Percentiles rank a stretch among this genome's conserved stretches.
phyloP scores from a whole-genome alignment of 2,113 vertebrate genomes.

The Gymnarchus niloticus region DNA sequence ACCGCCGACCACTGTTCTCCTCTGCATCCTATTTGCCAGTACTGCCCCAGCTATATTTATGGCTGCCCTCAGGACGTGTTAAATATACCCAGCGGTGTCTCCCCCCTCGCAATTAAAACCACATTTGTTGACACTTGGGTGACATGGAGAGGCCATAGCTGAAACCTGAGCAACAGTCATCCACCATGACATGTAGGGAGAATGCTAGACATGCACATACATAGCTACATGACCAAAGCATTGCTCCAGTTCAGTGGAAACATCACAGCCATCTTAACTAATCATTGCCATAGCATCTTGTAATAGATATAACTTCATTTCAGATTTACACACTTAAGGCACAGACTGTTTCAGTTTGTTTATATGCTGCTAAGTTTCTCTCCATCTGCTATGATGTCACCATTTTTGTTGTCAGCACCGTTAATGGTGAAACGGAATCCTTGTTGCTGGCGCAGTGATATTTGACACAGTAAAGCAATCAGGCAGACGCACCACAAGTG shows the following conservation, averaged over 20 bases:
- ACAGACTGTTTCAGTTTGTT: background rate
- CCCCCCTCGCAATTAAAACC: constrained; percentile 33
- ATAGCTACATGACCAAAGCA: background rate
- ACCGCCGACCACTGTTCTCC: background rate
- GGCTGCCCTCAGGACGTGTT: constrained; percentile 29
- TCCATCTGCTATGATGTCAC: background rate
- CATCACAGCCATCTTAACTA: too few species aligned
- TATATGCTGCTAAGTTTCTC: too few species aligned
- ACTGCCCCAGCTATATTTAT: constrained; percentile 8
- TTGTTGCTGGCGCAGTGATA: background rate
- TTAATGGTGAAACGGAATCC: background rate
- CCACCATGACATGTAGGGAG: background rate
- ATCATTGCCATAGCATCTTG: too few species aligned
- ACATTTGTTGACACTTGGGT: constrained; percentile 29
- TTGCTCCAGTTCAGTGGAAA: too few species aligned
- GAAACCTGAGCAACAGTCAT: constrained; percentile 27
- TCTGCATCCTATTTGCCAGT: background rate
- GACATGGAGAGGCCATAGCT: constrained; percentile 15
- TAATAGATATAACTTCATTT: too few species aligned
- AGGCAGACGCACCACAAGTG: background rate
- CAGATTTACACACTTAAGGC: background rate
- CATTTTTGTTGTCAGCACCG: background rate
- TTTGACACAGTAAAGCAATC: constrained; percentile 8
- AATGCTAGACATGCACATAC: background rate
- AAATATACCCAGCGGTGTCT: constrained; percentile 40